Evolutionary conservation across 1,140 invertebrate genomes (phyloP), one percentile per base, ranked within the genome.

Genomic region (Formica selysi): DNA sequence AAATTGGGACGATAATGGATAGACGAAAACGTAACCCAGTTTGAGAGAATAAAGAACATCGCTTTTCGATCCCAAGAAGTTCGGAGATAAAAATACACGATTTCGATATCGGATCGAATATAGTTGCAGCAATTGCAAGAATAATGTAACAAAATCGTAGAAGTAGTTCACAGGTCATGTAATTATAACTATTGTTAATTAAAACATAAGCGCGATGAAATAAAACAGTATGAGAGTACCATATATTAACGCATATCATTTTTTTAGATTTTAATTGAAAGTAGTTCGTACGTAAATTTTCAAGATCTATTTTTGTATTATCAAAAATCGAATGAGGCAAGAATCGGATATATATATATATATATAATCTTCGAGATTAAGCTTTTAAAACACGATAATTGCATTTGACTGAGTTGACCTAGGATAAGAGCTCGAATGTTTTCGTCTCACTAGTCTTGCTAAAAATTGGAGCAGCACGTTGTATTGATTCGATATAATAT

Each of bases 1-100:
- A 80, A 70, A 80, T 41, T 71, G 78, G 22, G 70, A 8, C 36
- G 65, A 41, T 80, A 80, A 80, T 68, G 48, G 22, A 22, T 7
- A 26, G 65, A 68, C 26, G 32, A 80, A 44, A 68, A 44, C n/a
- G 22, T 80, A 80, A 80, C 65, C 78, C 57, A 80, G 64, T 80
- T 80, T 22, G 65, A 29, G 41, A 57, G 10, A 57, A 38, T 70
- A 22, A 54, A 54, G 68, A 57, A 80, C 32, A 81, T 64, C 36
- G 36, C 19, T 59, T 68, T 38, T 11, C 36, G 44, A 65, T 38
- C 29, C 19, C 29, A 59, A 59, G 51, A 79, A 79, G n/a, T 80
- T 68, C 67, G 13, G 6, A 54, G 64, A 32, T 54, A 44, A 61
- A 73, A 83, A 83, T 83, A 73, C 38, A 10, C 8, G 36, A 80